Percentiles rank a stretch among this genome's conserved stretches.
phyloP scores from a whole-genome alignment of 2,888 invertebrate genomes.

The Drosophila acutilabella region DNA sequence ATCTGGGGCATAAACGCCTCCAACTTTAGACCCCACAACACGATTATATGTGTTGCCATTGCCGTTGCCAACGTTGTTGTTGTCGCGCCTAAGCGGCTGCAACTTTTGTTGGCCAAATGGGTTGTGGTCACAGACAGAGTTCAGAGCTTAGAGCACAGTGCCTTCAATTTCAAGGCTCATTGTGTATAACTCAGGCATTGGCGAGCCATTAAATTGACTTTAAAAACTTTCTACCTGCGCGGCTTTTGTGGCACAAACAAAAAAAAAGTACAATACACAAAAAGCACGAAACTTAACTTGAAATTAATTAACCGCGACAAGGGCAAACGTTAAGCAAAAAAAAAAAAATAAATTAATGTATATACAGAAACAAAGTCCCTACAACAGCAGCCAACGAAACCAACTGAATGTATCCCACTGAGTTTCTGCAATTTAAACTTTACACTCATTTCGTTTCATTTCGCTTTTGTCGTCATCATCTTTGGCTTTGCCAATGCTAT shows the following conservation, averaged over 20 bases:
- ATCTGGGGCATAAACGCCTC: slow-evolving; percentile 42
- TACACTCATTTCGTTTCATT: slow-evolving; percentile 30
- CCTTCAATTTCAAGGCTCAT: slow-evolving; percentile 74
- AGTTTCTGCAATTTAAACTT: slow-evolving; percentile 48
- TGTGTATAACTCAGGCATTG: slow-evolving; percentile 60
- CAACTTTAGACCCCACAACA: slow-evolving; percentile 37
- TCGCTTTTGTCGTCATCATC: slow-evolving; percentile 11
- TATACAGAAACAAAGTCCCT: neutral
- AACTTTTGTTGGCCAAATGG: slow-evolving; percentile 46
- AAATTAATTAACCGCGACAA: slow-evolving; percentile 76
- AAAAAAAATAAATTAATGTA: neutral
- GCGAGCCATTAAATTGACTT: slow-evolving; percentile 74
- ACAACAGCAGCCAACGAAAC: neutral
- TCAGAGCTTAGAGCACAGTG: slow-evolving; percentile 7
- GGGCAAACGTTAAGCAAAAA: slow-evolving; percentile 33
- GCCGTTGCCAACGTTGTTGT: slow-evolving; percentile 24
- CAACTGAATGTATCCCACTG: slow-evolving; percentile 7
- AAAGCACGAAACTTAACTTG: slow-evolving; percentile 68
- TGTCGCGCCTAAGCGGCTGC: slow-evolving; percentile 55
- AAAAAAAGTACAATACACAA: slow-evolving; percentile 19
- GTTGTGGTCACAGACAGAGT: slow-evolving; percentile 37
- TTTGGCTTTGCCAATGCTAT: neutral
- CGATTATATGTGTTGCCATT: slow-evolving; percentile 22
- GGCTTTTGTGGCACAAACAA: slow-evolving; percentile 35
- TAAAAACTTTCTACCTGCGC: slow-evolving; percentile 68